Evolutionary conservation across 2,888 invertebrate species (phyloP).

Genomic region (Drosophila villosipedis): DNA sequence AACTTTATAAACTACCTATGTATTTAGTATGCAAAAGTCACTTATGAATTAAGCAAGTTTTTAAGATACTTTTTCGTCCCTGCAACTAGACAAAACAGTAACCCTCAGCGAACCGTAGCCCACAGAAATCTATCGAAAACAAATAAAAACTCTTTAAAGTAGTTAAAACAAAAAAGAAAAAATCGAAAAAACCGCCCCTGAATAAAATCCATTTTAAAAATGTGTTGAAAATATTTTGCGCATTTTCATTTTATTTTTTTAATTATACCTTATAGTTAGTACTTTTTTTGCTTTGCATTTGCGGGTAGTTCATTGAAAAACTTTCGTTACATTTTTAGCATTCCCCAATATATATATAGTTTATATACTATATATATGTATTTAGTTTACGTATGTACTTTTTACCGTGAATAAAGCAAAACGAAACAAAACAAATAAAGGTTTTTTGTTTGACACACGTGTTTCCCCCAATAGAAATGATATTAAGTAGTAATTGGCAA

Average conservation of each 20-base stretch:
- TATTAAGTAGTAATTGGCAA: conserved; percentile 19
- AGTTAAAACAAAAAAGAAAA: conserved; percentile 22
- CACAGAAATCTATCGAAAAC: conserved; percentile 6
- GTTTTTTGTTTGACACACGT: conserved; percentile 15
- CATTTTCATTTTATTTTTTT: conserved; percentile 23
- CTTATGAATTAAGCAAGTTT: conserved; percentile 78
- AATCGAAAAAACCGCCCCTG: neutral
- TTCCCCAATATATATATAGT: conserved; percentile 17
- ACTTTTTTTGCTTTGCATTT: conserved; percentile 47
- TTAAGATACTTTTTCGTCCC: conserved; percentile 41
- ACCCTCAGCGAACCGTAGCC: conserved; percentile 17
- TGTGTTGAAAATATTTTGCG: conserved; percentile 18
- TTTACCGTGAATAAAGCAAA: conserved; percentile 68
- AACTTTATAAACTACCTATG: conserved; percentile 49
- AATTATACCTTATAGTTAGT: conserved; percentile 16
- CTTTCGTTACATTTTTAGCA: conserved; percentile 63
- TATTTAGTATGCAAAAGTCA: conserved; percentile 79
- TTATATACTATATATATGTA: conserved; percentile 25
- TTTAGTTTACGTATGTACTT: conserved; percentile 60
- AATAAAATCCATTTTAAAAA: conserved; percentile 16
- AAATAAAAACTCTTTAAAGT: conserved; percentile 7
- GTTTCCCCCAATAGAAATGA: conserved; percentile 14
- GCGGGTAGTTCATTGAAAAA: conserved; percentile 56
- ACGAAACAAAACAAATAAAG: conserved; percentile 36
- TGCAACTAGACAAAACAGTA: conserved; percentile 8